A percentile compares a stretch with the other conserved stretches of the same genome.
phyloP scores from a whole-genome alignment of 2,113 vertebrate genomes.

The Nycticorax nycticorax region DNA sequence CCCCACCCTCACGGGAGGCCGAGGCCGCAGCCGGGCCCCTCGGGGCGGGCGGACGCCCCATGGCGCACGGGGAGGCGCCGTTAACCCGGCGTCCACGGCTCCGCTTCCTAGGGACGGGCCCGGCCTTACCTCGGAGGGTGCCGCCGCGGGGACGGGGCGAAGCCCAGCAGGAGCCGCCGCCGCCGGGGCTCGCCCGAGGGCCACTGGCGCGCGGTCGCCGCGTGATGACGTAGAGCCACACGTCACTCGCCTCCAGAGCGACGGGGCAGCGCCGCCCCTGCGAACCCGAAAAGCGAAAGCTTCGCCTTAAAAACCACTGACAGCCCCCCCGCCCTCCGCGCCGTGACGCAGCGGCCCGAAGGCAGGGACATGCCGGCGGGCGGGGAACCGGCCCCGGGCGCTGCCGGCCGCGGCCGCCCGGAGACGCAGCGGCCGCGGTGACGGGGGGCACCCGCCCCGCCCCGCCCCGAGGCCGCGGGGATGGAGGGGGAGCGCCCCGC shows the following conservation, averaged over 20 bases:
- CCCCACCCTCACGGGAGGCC: background rate
- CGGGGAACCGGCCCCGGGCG: background rate
- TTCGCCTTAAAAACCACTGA: too few relatives aligned
- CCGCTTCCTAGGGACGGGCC: background rate
- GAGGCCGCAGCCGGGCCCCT: background rate
- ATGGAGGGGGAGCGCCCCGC: background rate
- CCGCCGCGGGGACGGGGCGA: too few relatives aligned
- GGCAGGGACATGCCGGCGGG: background rate
- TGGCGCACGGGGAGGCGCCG: too few relatives aligned
- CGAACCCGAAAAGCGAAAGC: too few relatives aligned
- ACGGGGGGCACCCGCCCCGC: background rate
- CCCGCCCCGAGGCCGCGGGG: background rate
- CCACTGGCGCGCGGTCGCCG: background rate
- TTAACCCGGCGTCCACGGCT: background rate
- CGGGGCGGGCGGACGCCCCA: too few relatives aligned
- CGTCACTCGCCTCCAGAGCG: background rate
- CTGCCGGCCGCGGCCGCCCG: background rate
- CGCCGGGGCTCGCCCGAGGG: too few relatives aligned
- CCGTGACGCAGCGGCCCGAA: background rate
- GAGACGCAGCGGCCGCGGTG: background rate
- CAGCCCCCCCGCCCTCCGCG: too few relatives aligned
- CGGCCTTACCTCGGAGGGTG: background rate
- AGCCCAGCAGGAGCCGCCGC: too few relatives aligned
- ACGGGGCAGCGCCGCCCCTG: background rate
- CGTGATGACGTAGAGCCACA: accelerated